Percentiles rank a stretch among this genome's conserved stretches.
Evolutionary conservation across 1,140 invertebrate species (phyloP).

Genomic region (Forficula auricularia): DNA sequence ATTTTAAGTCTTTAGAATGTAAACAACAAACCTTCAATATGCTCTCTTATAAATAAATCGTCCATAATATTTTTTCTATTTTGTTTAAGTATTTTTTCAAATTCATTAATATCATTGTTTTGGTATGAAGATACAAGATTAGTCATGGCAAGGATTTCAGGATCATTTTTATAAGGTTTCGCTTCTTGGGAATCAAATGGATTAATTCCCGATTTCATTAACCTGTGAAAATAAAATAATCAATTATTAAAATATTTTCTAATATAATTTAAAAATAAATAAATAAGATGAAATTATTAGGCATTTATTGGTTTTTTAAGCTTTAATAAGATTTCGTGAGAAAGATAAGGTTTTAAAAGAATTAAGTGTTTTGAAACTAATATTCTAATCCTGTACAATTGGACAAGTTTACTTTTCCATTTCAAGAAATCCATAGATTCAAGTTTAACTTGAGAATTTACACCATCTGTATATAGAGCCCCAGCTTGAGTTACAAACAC

Average conservation of each 20-base stretch:
- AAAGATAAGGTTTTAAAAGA: no score
- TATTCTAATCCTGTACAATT: no score
- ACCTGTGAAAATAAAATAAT: slow-evolving; percentile 36
- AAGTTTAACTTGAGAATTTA: no score
- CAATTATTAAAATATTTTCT: slow-evolving; percentile 6
- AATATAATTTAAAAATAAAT: slow-evolving; percentile 3
- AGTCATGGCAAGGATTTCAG: slow-evolving; percentile 98
- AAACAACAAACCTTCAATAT: slow-evolving; percentile 64
- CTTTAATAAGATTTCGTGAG: no score
- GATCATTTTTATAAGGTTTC: slow-evolving; percentile 98
- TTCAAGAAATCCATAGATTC: no score
- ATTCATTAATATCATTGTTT: slow-evolving; percentile 97
- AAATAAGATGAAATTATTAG: slow-evolving; percentile 3
- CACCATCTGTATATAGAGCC: no score
- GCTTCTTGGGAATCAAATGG: slow-evolving; percentile 99
- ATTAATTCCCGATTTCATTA: slow-evolving; percentile 99
- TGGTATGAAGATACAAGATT: slow-evolving; percentile 97
- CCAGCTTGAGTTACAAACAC: no score
- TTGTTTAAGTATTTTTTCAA: slow-evolving; percentile 89
- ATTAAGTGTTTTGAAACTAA: no score
- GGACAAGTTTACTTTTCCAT: no score
- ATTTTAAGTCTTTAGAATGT: no score
- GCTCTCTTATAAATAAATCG: slow-evolving; percentile 97
- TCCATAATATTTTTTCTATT: slow-evolving; percentile 97
- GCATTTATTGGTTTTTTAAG: no score